Base-by-base conservation (phyloP, 2,888 invertebrate genomes). In the Exephanes ischioxanthus region DNA sequence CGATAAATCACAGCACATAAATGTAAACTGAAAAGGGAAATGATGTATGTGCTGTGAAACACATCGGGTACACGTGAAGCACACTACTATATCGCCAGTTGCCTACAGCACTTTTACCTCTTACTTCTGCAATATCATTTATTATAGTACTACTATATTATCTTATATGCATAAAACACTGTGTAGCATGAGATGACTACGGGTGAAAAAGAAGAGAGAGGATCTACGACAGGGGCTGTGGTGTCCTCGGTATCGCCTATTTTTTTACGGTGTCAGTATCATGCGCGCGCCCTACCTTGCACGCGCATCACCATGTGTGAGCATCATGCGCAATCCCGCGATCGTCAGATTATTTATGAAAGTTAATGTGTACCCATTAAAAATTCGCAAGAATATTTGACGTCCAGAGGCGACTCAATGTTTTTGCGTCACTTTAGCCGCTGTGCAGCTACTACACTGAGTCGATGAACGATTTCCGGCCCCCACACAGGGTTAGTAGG, bases 11-110 rank as follows among this genome's bases (percentile, higher is more conserved):
- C 70, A 37, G 73, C 63, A 41, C 70, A 78, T 79, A 82, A 85
- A 82, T 85, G 81, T 79, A 85, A 85, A 85, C 85, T 85, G 78
- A 85, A 81, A 85, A 82, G 81, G 48, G 73, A 85, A 85, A 82
- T 85, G 84, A 85, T 85, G 81, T 79, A 79, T 82, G 61, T 30
- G 81, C 70, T 75, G 78, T 48, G 48, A 58, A 82, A 79, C 73
- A 75, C 73, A 70, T 48, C 19, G 48, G 55, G 70, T 33, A 63
- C 67, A 77, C 58, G 61, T 76, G 71, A 70, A 48, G 22, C 26
- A 14, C 33, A n/a, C 2, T 41, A 41, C 53, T 53, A 53, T 53
- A 63, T 75, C 45, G 51, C 51, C 11, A 30, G 48, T 71, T 51
- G 80, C 84, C 81, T 19, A 51, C 16, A 61, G 77, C 77, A 73